Base-by-base conservation (phyloP, 2,113 vertebrate species). In the Vulpes ferrilata region DNA sequence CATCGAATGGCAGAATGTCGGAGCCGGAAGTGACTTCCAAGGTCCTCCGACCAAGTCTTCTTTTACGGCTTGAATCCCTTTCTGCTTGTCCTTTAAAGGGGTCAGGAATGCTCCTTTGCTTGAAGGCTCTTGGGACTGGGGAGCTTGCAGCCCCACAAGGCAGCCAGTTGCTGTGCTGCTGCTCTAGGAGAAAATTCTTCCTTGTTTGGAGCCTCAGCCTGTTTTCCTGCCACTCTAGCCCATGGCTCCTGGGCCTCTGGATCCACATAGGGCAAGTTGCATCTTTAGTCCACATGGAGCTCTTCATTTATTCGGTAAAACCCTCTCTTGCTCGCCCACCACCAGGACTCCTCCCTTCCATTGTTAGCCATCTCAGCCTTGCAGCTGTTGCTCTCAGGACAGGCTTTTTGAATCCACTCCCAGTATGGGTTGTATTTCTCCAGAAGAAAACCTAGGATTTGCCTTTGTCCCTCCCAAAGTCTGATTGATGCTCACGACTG, bases 321-420 rank as follows among this genome's bases (percentile, higher is more conserved):
- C 51, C 59, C 71, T 57, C 27, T 95, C 82, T 71, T 35, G 55
- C 48, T 62, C 20, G 32, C 62, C 38, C 20, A 30, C 60, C 5
- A 2, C 62, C 22, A 11, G 7, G 84, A 79, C 86, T 89, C 89
- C 92, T 96, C 92, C 92, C 71, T 96, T 84, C 86, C 83, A 73
- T 88, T 95, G 84, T 96, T 74, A 96, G 79, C 96, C 80, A 32
- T 53, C 90, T 32, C 10, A 11, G 90, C 84, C 74, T 74, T 96
- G 88, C 95, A 97, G 96, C 97, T 96, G 88, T 95, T 92, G 92
- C 64, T 62, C 69, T 78, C 35, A 25, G 95, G 97, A 73, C 69
- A 13, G 20, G 86, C 83, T 93, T 91, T 92, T 92, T 93, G 85
- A 94, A 78, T 90, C 48, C 27, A 92, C 78, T 96, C 73, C 88